Base-by-base conservation (phyloP, 2,113 vertebrate genomes). In the Prunella fulvescens region DNA sequence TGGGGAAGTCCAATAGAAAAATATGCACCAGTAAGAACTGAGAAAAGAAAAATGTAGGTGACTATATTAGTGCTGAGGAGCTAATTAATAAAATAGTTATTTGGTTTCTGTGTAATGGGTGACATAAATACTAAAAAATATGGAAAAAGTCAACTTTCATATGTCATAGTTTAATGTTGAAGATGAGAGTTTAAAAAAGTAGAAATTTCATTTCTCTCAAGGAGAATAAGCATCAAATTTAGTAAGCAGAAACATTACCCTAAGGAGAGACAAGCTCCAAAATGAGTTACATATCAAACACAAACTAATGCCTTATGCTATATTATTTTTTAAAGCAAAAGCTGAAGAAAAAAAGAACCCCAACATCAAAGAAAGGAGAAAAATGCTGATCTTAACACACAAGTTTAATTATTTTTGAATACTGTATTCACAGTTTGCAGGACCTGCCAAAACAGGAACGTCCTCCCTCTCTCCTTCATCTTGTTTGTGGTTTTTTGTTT, bases 231-330 rank as follows among this genome's bases (percentile, higher is more conserved):
- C 53, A 60, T 76, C 90, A 82, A 24, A 90, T 88, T 85, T 47
- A 88, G 79, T 72, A 88, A 76, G 86, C 31, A 90, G 66, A 88
- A 88, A 79, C 9, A 76, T 57, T 86, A 69, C 70, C 77, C 64
- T 67, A n/a, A 82, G 37, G 81, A 83, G 31, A 89, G 20, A 74
- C 18, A 77, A 88, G 66, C 40, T 89, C 84, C 51, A 66, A 86
- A 95, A 60, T 61, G 8, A 88, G 31, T n/a, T 71, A 56, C 29
- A 71, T 81, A 89, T 81, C 35, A 92, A 81, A 81, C 42, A 73
- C 2, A 81, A 86, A 44, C 15, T 26, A 72, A 14, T 37, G 72
- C 2, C 10, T 81, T 85, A 58, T 53, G 26, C 35, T 57, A n/a
- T 16, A 29, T 8, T 24, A n/a, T 48, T 82, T 48, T 81, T 74